Base-by-base conservation (phyloP, 2,113 vertebrate genomes). In the Macheiramphus alcinus region DNA sequence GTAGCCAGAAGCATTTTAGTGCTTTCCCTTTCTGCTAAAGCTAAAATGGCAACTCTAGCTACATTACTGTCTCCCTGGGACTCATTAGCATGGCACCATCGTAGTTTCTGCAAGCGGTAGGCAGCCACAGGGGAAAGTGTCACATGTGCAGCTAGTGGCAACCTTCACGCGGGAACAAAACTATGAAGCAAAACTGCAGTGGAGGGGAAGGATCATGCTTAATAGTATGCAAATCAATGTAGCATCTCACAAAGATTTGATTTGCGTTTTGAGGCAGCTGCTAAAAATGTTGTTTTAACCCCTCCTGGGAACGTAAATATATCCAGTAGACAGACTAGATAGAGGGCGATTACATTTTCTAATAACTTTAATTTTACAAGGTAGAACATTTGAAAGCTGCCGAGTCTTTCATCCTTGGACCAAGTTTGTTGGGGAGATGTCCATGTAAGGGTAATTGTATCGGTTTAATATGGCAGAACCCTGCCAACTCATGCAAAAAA, bases 201-300 rank as follows among this genome's bases (percentile, higher is more conserved):
- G 52, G 67, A 80, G 56, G 20, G 75, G 52, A 72, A 74, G 70
- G 65, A 86, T 67, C 40, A 11, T 32, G 68, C 52, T 65, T 93
- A 92, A 96, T 88, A 38, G 65, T 40, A 89, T 96, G 96, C 90
- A 96, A 96, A 96, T 93, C 75, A 55, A 11, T 32, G 80, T 72
- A 94, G 90, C 71, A 65, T 91, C 88, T 92, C 88, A 78, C 63
- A 48, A 72, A 92, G 89, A 95, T 90, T 71, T 85, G 87, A 90
- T 89, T 93, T 90, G 78, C 0, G 9, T 76, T 96, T 76, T 9
- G n/a, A 95, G 73, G 86, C 91, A 86, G 80, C 82, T 85, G 86
- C 94, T 97, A 91, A 90, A 96, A 96, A 88, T 81, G 78, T 94
- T 80, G 73, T 79, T 95, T 94, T 90, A 94, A 93, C 84, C 43